Base-by-base conservation (phyloP, 2,888 invertebrate genomes). In the Chrysopilus asiliformis region DNA sequence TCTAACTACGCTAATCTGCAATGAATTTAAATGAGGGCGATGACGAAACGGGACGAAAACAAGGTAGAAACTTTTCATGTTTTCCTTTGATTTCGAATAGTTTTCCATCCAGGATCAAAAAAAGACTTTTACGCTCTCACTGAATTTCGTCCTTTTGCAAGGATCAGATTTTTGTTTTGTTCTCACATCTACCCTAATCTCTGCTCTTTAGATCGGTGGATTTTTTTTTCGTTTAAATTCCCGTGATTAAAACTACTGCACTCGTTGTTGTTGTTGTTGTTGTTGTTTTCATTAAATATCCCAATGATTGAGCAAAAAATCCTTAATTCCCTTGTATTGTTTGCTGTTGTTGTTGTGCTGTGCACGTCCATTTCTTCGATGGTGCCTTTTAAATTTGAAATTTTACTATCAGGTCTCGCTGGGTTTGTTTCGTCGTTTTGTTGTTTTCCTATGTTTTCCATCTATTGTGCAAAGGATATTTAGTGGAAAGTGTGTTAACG, bases 1-100 rank as follows among this genome's bases (percentile, higher is more conserved):
- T 40, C 42, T 38, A 40, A 42, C 42, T 42, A 40, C 42, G 40
- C 42, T 42, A 42, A 42, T 42, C 42, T 42, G 38, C 42, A 40
- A 42, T 42, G 42, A 42, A 42, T 42, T 42, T 40, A 42, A 42
- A 40, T 40, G 36, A 39, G 24, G 34, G 30, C 22, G 29, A 33
- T 4, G 18, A 15, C 17, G 10, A 16, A 18, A 38, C 12, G 26
- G 26, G 26, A 25, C 36, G 16, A 30, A 30, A 30, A 30, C 10
- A 37, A 32, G 13, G n/a, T 37, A n/a, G n/a, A n/a, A n/a, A n/a
- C n/a, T n/a, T n/a, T n/a, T n/a, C n/a, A n/a, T n/a, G n/a, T n/a
- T n/a, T n/a, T n/a, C n/a, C n/a, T n/a, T n/a, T n/a, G n/a, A n/a
- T n/a, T n/a, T n/a, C n/a, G n/a, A n/a, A n/a, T n/a, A n/a, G n/a